Percentiles rank a stretch among this genome's conserved stretches.
Conservation (phyloP, 2,113 vertebrate species). For the Dasyornis broadbenti region DNA sequence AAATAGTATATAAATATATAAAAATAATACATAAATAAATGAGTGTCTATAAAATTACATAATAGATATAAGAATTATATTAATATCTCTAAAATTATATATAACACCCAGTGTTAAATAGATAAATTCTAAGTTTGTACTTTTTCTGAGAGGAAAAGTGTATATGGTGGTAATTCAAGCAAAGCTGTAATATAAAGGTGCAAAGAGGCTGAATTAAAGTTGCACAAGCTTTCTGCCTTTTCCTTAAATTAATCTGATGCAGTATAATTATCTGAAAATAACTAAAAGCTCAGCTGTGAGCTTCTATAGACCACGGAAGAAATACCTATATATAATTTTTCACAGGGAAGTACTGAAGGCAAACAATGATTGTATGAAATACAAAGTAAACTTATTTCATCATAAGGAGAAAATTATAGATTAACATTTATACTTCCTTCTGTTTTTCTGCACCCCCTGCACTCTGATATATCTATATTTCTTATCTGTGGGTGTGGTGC, state of each 20-base stretch:
- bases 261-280: not conserved
- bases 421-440: not conserved
- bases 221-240: not conserved
- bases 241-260: not conserved
- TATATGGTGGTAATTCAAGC: not conserved
- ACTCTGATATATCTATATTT: not conserved
- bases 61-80: not conserved
- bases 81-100: not conserved
- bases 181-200: not conserved
- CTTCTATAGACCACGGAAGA: not conserved
- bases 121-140: not conserved
- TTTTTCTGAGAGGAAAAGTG: not conserved
- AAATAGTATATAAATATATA: not conserved
- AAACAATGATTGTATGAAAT: not conserved
- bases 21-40: no score
- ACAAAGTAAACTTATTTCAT: not conserved
- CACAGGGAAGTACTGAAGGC: not conserved
- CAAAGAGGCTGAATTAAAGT: not conserved
- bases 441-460: not conserved
- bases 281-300: not conserved
- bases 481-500: not conserved
- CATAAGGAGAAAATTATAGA: not conserved
- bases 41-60: not conserved
- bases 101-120: not conserved
- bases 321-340: not conserved